Conservation (phyloP, 2,113 vertebrate genomes). For the Paraplagusia blochii region DNA sequence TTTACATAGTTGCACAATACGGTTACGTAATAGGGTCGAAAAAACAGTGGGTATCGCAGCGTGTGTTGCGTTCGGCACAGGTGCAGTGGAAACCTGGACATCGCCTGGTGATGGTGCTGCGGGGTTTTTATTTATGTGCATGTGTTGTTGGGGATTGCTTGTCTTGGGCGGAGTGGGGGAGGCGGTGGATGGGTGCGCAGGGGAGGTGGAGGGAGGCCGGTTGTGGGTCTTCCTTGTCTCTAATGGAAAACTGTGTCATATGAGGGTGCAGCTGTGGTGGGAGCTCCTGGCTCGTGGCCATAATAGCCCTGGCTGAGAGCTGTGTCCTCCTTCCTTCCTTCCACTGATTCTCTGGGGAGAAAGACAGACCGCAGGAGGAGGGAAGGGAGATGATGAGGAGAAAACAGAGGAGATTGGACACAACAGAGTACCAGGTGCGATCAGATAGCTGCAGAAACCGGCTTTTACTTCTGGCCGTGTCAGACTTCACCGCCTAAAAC, state of each 20-base stretch:
- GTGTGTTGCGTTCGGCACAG: conserved; percentile 14
- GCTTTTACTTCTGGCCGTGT: conserved; percentile 21
- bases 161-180: background rate
- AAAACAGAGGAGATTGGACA: conserved; percentile 5
- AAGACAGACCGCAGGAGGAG: conserved; percentile 4
- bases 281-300: conserved; percentile 27
- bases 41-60: conserved; percentile 1
- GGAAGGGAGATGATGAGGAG: no score
- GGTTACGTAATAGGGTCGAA: conserved; percentile 28
- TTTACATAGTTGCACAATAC: conserved; percentile 40
- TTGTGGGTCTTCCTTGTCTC: conserved; percentile 10
- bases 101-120: conserved; percentile 2
- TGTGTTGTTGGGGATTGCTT: background rate
- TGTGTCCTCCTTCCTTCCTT: conserved; percentile 17
- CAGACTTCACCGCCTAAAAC: background rate
- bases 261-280: conserved; percentile 23
- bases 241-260: conserved; percentile 31
- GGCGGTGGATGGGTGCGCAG: no score
- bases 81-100: conserved; percentile 14
- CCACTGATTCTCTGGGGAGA: conserved; percentile 30
- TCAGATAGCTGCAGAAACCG: conserved; percentile 35
- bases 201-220: background rate
- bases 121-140: background rate
- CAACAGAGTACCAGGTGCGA: conserved; percentile 26
- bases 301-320: conserved; percentile 15